Evolutionary conservation across 2,113 vertebrate genomes (phyloP).

Genomic region (Eptesicus fuscus): DNA sequence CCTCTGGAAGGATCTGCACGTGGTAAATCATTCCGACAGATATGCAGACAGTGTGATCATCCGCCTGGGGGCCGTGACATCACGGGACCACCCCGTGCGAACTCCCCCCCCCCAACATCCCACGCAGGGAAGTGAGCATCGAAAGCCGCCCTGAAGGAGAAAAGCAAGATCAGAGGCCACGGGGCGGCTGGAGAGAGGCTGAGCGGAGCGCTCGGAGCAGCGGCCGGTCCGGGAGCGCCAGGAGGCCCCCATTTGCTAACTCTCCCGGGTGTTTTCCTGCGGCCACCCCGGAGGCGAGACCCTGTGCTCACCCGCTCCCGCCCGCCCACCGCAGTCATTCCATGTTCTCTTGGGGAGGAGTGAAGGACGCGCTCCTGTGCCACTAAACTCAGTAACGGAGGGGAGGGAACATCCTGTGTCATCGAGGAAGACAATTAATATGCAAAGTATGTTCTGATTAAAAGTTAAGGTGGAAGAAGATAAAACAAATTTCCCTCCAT

Average conservation of each 20-base stretch:
- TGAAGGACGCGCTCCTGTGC: neutral
- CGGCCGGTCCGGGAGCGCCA: neutral
- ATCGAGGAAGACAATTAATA: neutral
- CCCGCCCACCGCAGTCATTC: neutral
- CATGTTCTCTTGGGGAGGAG: neutral
- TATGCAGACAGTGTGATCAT: neutral
- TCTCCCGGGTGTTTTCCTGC: neutral
- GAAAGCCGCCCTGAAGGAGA: conserved; percentile 1
- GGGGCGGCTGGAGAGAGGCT: no score
- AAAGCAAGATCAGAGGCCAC: neutral
- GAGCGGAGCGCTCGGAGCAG: neutral
- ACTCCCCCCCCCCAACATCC: neutral
- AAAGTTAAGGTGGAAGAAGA: neutral
- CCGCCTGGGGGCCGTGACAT: neutral
- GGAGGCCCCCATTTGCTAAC: neutral
- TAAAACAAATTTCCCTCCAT: neutral
- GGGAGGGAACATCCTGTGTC: neutral
- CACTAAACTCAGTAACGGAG: no score
- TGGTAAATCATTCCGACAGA: conserved; percentile 34
- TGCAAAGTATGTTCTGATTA: neutral
- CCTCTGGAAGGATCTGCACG: neutral
- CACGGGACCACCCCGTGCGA: neutral
- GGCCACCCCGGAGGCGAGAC: neutral
- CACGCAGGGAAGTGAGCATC: neutral
- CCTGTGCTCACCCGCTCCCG: neutral